Conservation (phyloP, 2,888 invertebrate species). For the Caenorhabditis afra region DNA sequence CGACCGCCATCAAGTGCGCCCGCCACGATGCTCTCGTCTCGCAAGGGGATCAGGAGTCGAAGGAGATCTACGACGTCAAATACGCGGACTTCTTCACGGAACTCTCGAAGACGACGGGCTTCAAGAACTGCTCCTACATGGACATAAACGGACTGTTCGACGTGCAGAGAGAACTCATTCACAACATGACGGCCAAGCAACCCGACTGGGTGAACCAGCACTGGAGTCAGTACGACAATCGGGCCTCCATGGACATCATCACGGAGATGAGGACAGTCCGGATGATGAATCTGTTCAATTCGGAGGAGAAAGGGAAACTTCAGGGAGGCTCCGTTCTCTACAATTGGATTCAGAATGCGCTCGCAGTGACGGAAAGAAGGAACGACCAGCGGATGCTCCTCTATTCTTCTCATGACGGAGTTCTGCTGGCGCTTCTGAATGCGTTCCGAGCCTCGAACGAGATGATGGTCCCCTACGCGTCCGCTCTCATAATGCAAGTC, state of each 20-base stretch:
- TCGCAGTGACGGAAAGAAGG: constrained; percentile 56
- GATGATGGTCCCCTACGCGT: constrained; percentile 71
- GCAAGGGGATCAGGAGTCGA: constrained; percentile 30
- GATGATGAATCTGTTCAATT: constrained; percentile 54
- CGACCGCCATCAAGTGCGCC: constrained; percentile 59
- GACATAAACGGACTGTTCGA: constrained; percentile 67
- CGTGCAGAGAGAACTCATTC: constrained; percentile 67
- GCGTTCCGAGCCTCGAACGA: constrained; percentile 64
- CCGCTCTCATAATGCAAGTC: constrained; percentile 73
- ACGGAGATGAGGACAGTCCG: constrained; percentile 55
- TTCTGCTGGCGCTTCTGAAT: constrained; percentile 69
- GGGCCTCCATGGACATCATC: constrained; percentile 63
- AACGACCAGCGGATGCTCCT: constrained; percentile 68
- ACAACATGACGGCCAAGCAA: constrained; percentile 63
- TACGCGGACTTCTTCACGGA: constrained; percentile 68
- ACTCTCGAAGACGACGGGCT: constrained; percentile 63
- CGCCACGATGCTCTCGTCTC: constrained; percentile 42
- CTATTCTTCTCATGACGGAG: constrained; percentile 76
- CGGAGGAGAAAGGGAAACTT: constrained; percentile 47
- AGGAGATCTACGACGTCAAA: constrained; percentile 50
- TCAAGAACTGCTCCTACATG: constrained; percentile 53
- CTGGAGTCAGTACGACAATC: constrained; percentile 69
- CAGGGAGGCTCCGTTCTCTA: constrained; percentile 71
- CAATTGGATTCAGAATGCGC: constrained; percentile 68
- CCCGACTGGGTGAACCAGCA: constrained; percentile 69